Conservation (phyloP, 2,888 invertebrate species). For the Scelioninae gen. 2 region DNA sequence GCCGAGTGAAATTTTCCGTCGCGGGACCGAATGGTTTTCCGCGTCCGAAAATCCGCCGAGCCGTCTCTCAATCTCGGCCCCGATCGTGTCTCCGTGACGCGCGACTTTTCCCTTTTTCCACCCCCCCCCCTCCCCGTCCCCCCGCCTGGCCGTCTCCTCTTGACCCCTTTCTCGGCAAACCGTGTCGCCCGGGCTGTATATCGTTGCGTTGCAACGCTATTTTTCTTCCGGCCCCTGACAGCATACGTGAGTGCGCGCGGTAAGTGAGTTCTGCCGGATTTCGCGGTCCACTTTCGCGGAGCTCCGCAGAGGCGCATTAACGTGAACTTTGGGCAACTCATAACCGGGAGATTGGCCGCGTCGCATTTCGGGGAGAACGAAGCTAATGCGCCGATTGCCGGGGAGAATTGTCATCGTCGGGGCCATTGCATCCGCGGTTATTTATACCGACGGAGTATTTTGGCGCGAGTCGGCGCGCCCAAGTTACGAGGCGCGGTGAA, state of each 20-base stretch:
- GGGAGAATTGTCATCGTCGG: constrained; percentile 30
- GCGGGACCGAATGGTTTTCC: constrained; percentile 29
- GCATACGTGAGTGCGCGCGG: constrained; percentile 63
- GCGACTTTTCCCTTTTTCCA: neutral
- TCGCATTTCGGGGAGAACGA: constrained; percentile 23
- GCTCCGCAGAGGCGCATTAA: constrained; percentile 38
- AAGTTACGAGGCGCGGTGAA: too few species aligned
- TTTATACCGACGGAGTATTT: too few species aligned
- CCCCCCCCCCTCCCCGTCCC: constrained; percentile 3
- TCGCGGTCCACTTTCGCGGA: constrained; percentile 54
- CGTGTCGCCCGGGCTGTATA: constrained; percentile 58
- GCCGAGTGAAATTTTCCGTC: constrained; percentile 30
- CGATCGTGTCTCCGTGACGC: constrained; percentile 48
- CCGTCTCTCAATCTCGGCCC: constrained; percentile 17
- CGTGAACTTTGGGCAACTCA: constrained; percentile 54
- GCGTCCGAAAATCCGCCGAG: constrained; percentile 43
- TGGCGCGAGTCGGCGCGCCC: too few species aligned
- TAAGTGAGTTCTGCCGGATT: constrained; percentile 59
- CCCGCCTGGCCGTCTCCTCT: constrained; percentile 21
- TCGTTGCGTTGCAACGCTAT: constrained; percentile 62
- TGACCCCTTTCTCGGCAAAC: constrained; percentile 58
- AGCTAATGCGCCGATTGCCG: constrained; percentile 40
- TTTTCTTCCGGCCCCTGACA: constrained; percentile 65
- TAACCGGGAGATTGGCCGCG: constrained; percentile 30
- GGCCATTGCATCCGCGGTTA: too few species aligned